These are phyloP conservation scores for Tachina grossa DNA, from an alignment of 2,888 invertebrate genomes.

Conservation along the genomic window DNA sequence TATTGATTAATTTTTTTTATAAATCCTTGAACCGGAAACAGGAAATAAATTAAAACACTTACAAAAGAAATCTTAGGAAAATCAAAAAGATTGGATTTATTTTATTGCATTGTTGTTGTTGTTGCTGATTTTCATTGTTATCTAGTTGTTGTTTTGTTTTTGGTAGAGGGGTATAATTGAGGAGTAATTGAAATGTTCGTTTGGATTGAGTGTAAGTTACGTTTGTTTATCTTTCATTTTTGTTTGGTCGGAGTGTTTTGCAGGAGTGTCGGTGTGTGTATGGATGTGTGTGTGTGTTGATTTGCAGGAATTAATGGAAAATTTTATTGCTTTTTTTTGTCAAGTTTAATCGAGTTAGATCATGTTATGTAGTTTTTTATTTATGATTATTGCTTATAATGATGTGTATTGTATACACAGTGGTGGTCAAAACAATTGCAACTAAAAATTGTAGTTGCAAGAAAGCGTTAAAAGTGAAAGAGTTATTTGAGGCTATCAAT, in stretches of 20 bases:
- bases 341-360: neutral
- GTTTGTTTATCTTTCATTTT: neutral
- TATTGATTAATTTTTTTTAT: neutral
- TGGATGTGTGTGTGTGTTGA: no score
- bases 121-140: slow-evolving; percentile 1
- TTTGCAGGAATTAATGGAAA: neutral
- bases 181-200: slow-evolving; percentile 5
- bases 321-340: slow-evolving; percentile 9
- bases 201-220: neutral
- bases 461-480: neutral
- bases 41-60: slow-evolving; percentile 29
- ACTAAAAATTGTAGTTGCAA: neutral
- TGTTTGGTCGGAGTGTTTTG: neutral
- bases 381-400: neutral
- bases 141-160: neutral
- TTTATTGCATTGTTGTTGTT: slow-evolving; percentile 31
- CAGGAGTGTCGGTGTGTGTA: neutral
- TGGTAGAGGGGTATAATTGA: neutral
- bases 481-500: no score
- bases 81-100: slow-evolving; percentile 41
- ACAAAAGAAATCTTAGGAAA: neutral
- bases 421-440: neutral
- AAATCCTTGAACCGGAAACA: slow-evolving; percentile 47
- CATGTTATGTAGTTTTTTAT: neutral
- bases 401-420: neutral